These are phyloP conservation scores for Eledona agricola DNA, from an alignment of 2,888 invertebrate genomes.

Conservation along the genomic window DNA sequence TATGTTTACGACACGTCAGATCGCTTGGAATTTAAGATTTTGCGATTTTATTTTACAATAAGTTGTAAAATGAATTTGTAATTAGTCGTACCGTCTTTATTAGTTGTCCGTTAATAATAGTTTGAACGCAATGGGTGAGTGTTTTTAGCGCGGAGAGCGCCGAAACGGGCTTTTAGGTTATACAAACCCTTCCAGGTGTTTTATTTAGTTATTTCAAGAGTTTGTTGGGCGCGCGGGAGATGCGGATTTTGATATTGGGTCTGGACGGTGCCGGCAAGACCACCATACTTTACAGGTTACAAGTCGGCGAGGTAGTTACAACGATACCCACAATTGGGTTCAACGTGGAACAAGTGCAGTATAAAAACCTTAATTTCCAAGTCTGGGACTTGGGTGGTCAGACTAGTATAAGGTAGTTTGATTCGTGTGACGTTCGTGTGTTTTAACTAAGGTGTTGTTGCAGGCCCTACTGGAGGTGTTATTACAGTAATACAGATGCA, in stretches of 20 bases:
- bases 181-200: conserved; percentile 73
- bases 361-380: conserved; percentile 99
- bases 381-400: conserved; percentile 99
- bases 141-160: not conserved
- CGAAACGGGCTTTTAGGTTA: conserved; percentile 15
- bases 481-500: conserved; percentile 99
- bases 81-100: conserved; percentile 6
- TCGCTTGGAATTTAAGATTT: conserved; percentile 10
- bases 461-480: conserved; percentile 99
- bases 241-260: conserved; percentile 97
- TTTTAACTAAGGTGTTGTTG: conserved; percentile 51
- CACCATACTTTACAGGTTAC: conserved; percentile 96
- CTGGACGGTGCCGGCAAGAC: conserved; percentile 99
- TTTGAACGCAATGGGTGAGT: conserved; percentile 34
- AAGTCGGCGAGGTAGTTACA: conserved; percentile 98
- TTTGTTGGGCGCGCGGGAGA: conserved; percentile 95
- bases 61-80: conserved; percentile 23
- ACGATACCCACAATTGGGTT: conserved; percentile 99
- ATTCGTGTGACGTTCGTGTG: conserved; percentile 1
- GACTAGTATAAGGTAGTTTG: conserved; percentile 90
- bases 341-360: conserved; percentile 99
- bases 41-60: conserved; percentile 15
- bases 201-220: conserved; percentile 96
- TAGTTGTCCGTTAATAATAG: conserved; percentile 8
- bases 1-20: conserved; percentile 33